Base-by-base conservation (phyloP, 2,888 invertebrate species). In the Oasisia sp. region DNA sequence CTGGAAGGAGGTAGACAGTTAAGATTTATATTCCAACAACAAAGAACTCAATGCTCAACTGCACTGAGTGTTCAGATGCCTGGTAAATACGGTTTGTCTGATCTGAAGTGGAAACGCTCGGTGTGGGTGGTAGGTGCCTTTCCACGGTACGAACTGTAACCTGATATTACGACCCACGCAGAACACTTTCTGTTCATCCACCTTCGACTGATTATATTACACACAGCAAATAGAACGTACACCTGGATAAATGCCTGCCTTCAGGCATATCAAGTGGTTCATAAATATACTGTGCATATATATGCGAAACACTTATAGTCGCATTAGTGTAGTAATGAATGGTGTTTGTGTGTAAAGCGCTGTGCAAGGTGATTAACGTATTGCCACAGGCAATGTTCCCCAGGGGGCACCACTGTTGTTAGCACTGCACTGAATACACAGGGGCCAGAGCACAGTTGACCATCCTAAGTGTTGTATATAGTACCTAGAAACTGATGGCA, bases 321-420 rank as follows among this genome's bases (percentile, higher is more conserved):
- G 27, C 27, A 74, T 74, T 74, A n/a, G 74, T 74, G 74, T 74
- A 74, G 19, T 74, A 19, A 27, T 74, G 74, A 74, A 74, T 74
- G 74, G 74, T 27, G 27, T 74, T 27, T 74, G 27, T 27, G 27
- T 27, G n/a, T 74, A 74, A 74, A 19, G 74, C 74, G 27, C 7
- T 27, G 74, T 27, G 74, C n/a, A 27, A 14, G 27, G 14, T 74
- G 74, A 74, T 74, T 74, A n/a, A 4, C 27, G 74, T 50, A 74
- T 74, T 74, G 74, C 74, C 19, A 74, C 27, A 74, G 74, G 74
- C 74, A n/a, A 74, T 74, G 74, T 74, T 74, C 74, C 27, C 74
- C 27, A 74, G 74, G 74, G 74, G 74, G 74, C 74, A 74, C 74
- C 74, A 74, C 74, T 74, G 27, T 74, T 74, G 74, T 74, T 74